Base-by-base conservation (phyloP, 1,140 invertebrate genomes). In the Caligus rogercresseyi region DNA sequence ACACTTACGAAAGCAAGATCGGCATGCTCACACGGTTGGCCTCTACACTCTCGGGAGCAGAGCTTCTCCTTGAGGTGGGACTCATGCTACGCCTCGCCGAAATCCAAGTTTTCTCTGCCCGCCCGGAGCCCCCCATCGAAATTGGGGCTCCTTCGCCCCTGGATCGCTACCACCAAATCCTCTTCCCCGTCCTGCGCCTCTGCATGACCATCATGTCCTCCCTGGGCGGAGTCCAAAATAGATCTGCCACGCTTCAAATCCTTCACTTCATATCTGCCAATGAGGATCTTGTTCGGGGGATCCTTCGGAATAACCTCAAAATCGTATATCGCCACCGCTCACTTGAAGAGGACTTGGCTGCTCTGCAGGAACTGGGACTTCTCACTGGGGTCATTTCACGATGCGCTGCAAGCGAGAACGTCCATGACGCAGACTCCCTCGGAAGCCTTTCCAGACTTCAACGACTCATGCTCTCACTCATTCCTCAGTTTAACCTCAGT, bases 181-280 rank as follows among this genome's bases (percentile, higher is more conserved):
- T 63, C 23, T 63, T 63, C 61, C 61, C 61, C 14, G 53, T 55
- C 13, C 61, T 63, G 1, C 43, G 24, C n/a, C 61, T 63, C 3
- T 25, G 51, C 31, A 16, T 56, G 25, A 23, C 52, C 1, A 25
- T 63, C 21, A 51, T 63, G 1, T 52, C 61, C 19, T 53, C 43
- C 24, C 52, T 63, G 13, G 61, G 61, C 54, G 19, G 52, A 7
- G 18, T 11, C 4, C 20, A 60, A n/a, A 63, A 63, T 56, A 18
- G 53, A 15, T 59, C 52, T 3, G 61, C 54, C 7, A 26, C 61
- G 13, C 20, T 20, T 1, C 53, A 58, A 24, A 55, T 53, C 57
- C 15, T 63, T 3, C 52, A 53, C 19, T 63, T 63, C 25, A 59
- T 63, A 1, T 20, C 61, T 15, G 61, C 52, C 13, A 18, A 63